Conservation (phyloP, 1,140 invertebrate genomes). For the Platyura marginata region DNA sequence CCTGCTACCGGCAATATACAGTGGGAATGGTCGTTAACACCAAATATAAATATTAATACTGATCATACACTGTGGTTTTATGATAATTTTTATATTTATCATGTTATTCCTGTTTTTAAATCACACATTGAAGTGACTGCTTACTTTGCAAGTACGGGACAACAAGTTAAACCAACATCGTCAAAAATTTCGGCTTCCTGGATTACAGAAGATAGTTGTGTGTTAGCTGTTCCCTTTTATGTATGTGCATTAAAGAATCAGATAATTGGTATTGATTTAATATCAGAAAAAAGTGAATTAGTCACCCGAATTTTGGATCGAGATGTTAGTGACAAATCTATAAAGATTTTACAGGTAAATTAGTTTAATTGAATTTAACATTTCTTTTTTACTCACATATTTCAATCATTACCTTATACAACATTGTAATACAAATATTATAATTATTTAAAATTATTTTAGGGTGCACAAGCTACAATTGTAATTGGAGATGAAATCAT, state of each 20-base stretch:
- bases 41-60: slow-evolving; percentile 27
- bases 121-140: slow-evolving; percentile 49
- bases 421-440: too few species aligned
- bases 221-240: slow-evolving; percentile 39
- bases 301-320: not conserved
- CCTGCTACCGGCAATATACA: slow-evolving; percentile 38
- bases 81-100: slow-evolving; percentile 38
- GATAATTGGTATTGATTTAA: not conserved
- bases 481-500: not conserved
- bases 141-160: slow-evolving; percentile 45
- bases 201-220: slow-evolving; percentile 43
- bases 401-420: too few species aligned
- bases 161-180: slow-evolving; percentile 33
- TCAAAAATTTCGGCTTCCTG: slow-evolving; percentile 41
- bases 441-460: too few species aligned
- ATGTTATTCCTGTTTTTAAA: slow-evolving; percentile 38
- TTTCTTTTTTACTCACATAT: too few species aligned
- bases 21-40: slow-evolving; percentile 38
- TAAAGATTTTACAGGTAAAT: not conserved
- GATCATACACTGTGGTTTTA: slow-evolving; percentile 37
- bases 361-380: too few species aligned
- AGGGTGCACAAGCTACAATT: not conserved
- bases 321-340: not conserved
- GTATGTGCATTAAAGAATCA: slow-evolving; percentile 25
- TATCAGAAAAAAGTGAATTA: not conserved